These are phyloP conservation scores for Smittia sp. DNA, from an alignment of 2,888 invertebrate genomes.

Conservation along the genomic window DNA sequence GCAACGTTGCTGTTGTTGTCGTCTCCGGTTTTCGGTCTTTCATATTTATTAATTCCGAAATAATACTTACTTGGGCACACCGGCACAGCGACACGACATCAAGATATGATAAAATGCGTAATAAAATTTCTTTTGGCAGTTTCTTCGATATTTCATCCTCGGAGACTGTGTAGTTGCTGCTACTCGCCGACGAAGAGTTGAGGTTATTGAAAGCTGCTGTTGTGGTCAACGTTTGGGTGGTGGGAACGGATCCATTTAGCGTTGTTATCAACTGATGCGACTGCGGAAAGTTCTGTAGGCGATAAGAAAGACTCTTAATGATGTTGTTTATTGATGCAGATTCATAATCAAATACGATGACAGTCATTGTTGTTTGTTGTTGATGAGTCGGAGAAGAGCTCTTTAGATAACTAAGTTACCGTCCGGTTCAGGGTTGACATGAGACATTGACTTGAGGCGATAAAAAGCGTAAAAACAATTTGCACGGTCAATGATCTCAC, in stretches of 20 bases:
- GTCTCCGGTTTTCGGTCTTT: slow-evolving; percentile 9
- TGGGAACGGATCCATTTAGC: slow-evolving; percentile 31
- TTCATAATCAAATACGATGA: no score
- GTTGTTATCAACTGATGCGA: slow-evolving; percentile 38
- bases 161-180: slow-evolving; percentile 50
- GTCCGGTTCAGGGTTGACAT: no score
- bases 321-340: not conserved
- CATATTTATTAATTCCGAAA: not conserved
- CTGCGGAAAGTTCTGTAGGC: slow-evolving; percentile 27
- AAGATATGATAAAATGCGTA: slow-evolving; percentile 91
- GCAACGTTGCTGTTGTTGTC: slow-evolving; percentile 22
- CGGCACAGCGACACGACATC: slow-evolving; percentile 94
- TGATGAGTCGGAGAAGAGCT: no score
- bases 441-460: no score
- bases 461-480: no score
- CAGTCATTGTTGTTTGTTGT: no score
- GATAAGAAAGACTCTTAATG: not conserved
- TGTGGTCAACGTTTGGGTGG: slow-evolving; percentile 4
- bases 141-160: slow-evolving; percentile 92
- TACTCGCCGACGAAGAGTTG: slow-evolving; percentile 8
- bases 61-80: slow-evolving; percentile 78
- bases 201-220: slow-evolving; percentile 17
- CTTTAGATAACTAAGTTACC: no score
- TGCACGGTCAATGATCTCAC: no score
- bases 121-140: slow-evolving; percentile 92